Conservation (phyloP, 2,797 vertebrate species). For the Melanotaenia pygmaea region DNA sequence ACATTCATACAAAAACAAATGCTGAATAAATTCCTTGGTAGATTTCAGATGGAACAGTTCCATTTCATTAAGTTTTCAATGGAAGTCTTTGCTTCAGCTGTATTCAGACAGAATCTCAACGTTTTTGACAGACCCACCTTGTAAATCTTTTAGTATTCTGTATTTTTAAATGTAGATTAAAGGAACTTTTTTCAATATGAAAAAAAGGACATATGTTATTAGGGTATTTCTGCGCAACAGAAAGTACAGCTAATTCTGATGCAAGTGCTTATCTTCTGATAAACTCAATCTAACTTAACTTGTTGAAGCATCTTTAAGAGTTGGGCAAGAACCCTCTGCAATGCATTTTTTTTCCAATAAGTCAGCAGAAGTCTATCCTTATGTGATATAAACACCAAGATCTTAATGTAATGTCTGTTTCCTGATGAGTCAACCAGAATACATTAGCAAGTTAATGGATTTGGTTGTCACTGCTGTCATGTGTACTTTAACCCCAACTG, state of each 20-base stretch:
- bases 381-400: neutral
- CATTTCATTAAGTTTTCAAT: constrained; percentile 36
- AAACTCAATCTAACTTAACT: neutral
- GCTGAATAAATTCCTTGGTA: neutral
- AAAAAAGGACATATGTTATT: too few relatives aligned
- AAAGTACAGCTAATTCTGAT: neutral
- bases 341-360: neutral
- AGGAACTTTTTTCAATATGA: neutral
- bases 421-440: neutral
- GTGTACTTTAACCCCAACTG: neutral
- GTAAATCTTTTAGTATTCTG: neutral
- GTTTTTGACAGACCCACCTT: constrained; percentile 18
- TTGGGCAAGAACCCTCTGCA: too few relatives aligned
- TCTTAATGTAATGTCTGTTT: neutral
- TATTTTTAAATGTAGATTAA: neutral
- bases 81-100: neutral
- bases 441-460: neutral
- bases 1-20: constrained; percentile 24
- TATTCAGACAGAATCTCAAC: constrained; percentile 1
- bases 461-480: neutral
- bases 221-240: neutral
- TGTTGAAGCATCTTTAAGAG: neutral
- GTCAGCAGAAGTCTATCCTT: neutral
- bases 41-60: constrained; percentile 4
- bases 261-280: neutral